phyloP scores from a whole-genome alignment of 2,113 vertebrate species.

The Lasiurus borealis region DNA sequence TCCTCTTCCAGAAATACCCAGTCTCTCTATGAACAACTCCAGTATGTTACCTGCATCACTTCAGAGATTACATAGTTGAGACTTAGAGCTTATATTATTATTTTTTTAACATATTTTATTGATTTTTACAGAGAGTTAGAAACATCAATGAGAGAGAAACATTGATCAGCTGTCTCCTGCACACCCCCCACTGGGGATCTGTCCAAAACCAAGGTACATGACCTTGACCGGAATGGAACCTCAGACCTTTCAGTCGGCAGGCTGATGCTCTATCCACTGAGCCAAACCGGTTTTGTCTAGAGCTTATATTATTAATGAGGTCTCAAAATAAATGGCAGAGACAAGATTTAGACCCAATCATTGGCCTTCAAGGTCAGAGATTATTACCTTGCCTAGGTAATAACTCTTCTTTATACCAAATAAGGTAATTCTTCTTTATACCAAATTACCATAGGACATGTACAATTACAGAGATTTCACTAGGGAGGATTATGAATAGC shows the following conservation, averaged over 20 bases:
- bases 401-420: background rate
- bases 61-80: background rate
- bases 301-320: slow-evolving; percentile 2
- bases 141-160: too few relatives aligned
- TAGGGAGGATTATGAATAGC: background rate
- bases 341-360: background rate
- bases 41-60: background rate
- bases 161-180: too few relatives aligned
- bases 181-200: too few relatives aligned
- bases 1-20: background rate
- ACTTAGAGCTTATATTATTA: slow-evolving; percentile 27
- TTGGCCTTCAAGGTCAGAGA: background rate
- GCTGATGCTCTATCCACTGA: too few relatives aligned
- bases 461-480: slow-evolving; percentile 52
- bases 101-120: too few relatives aligned
- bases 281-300: background rate
- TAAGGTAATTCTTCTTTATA: background rate
- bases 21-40: background rate
- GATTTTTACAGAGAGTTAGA: too few relatives aligned
- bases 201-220: too few relatives aligned
- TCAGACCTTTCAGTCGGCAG: too few relatives aligned
- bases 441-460: slow-evolving; percentile 34
- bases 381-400: background rate
- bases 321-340: slow-evolving; percentile 31
- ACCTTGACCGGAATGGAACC: too few relatives aligned